Percentiles rank a stretch among this genome's conserved stretches.
These are phyloP conservation scores for Acrossocheilus wenchowensis DNA, from an alignment of 2,797 vertebrate genomes.

Conservation along the genomic window DNA sequence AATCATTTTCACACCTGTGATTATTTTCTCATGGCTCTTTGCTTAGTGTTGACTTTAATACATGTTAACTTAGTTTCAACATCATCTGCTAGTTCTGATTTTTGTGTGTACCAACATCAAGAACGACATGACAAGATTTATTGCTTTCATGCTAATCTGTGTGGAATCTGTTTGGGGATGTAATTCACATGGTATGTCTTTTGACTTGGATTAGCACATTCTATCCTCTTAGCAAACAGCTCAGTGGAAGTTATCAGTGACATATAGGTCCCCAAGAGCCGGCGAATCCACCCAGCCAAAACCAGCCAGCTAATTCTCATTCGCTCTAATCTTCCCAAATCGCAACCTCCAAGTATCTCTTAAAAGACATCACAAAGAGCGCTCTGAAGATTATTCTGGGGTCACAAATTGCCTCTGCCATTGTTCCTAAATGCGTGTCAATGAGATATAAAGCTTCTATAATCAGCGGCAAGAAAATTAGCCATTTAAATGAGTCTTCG, in stretches of 20 bases:
- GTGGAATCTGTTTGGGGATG: conserved; percentile 84
- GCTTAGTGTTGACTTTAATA: conserved; percentile 9
- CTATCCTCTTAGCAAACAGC: conserved; percentile 82
- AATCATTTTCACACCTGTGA: conserved; percentile 20
- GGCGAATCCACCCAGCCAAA: conserved; percentile 70
- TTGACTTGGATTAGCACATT: conserved; percentile 83
- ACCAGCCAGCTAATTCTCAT: conserved; percentile 72
- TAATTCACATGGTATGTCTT: conserved; percentile 88
- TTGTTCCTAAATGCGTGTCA: conserved; percentile 35
- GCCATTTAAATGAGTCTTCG: neutral
- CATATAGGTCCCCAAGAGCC: conserved; percentile 66
- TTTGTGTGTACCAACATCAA: conserved; percentile 60
- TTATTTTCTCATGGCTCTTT: neutral
- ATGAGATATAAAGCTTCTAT: conserved; percentile 27
- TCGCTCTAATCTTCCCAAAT: conserved; percentile 68
- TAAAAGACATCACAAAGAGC: conserved; percentile 66
- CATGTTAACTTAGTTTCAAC: conserved; percentile 5
- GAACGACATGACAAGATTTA: conserved; percentile 73
- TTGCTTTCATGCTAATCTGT: conserved; percentile 71
- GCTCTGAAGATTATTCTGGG: conserved; percentile 21
- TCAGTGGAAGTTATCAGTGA: conserved; percentile 79
- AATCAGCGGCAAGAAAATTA: conserved; percentile 14
- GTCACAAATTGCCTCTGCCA: conserved; percentile 13
- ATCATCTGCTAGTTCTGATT: conserved; percentile 42
- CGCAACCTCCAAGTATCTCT: conserved; percentile 63